A percentile compares a stretch with the other conserved stretches of the same genome.
Conservation (phyloP, 2,888 invertebrate genomes). For the Drosophila barbarae region DNA sequence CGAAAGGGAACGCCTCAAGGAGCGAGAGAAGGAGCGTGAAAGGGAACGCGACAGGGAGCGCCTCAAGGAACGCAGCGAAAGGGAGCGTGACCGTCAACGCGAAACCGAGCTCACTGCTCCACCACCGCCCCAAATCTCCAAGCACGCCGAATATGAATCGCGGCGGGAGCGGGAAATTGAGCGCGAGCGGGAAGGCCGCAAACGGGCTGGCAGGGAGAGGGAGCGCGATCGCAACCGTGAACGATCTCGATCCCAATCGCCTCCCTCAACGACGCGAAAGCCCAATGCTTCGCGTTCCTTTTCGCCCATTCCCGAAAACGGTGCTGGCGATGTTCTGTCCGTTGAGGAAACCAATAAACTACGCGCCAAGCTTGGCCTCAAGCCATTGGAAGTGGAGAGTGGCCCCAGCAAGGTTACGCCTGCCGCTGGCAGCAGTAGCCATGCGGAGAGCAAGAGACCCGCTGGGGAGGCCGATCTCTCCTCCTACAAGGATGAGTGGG, state of each 20-base stretch:
- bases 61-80: conserved; percentile 29
- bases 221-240: conserved; percentile 59
- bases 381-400: conserved; percentile 88
- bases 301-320: conserved; percentile 79
- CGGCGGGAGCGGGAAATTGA: conserved; percentile 46
- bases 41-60: conserved; percentile 33
- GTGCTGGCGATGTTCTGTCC: conserved; percentile 83
- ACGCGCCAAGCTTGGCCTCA: conserved; percentile 94
- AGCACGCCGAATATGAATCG: conserved; percentile 67
- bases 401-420: conserved; percentile 75
- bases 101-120: conserved; percentile 60
- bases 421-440: conserved; percentile 31
- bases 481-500: conserved; percentile 80
- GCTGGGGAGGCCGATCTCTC: conserved; percentile 71
- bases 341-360: conserved; percentile 93
- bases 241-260: conserved; percentile 45
- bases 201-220: conserved; percentile 47
- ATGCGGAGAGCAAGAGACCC: conserved; percentile 45
- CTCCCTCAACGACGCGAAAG: conserved; percentile 9
- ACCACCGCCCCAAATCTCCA: conserved; percentile 72
- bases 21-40: conserved; percentile 27
- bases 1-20: conserved; percentile 16
- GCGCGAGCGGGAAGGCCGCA: conserved; percentile 45
- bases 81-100: conserved; percentile 36
- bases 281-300: conserved; percentile 53